Percentiles rank a stretch among this genome's conserved stretches.
Evolutionary conservation across 2,888 invertebrate genomes (phyloP).

Genomic region (Acleris laterana): DNA sequence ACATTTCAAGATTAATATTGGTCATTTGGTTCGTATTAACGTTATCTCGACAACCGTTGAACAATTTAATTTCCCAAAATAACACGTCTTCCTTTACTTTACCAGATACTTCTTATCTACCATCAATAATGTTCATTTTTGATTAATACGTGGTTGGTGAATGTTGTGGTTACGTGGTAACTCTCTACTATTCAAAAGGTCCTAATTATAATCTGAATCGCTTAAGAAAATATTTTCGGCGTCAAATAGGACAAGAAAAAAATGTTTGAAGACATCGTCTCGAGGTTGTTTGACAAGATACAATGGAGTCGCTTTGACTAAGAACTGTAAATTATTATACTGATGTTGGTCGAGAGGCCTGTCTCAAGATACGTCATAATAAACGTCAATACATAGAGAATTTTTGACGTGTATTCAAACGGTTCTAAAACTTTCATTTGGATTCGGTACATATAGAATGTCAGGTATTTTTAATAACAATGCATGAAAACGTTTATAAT

Average conservation of each 20-base stretch:
- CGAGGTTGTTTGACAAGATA: constrained; percentile 70
- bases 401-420: no score
- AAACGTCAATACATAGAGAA: no score
- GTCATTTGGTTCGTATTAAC: constrained; percentile 72
- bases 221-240: constrained; percentile 81
- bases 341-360: background rate
- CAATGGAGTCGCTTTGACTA: constrained; percentile 46
- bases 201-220: constrained; percentile 83
- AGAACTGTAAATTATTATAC: background rate
- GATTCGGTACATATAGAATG: no score
- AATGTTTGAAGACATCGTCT: constrained; percentile 76
- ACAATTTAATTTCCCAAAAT: constrained; percentile 43
- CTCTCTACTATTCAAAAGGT: constrained; percentile 64
- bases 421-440: no score
- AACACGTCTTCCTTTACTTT: constrained; percentile 11
- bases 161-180: constrained; percentile 40
- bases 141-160: constrained; percentile 18
- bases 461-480: no score
- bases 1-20: constrained; percentile 77
- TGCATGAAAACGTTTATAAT: no score
- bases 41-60: constrained; percentile 58
- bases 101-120: constrained; percentile 3
- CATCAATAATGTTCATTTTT: constrained; percentile 11
- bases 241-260: constrained; percentile 72
- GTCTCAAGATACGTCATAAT: no score